phyloP scores from a whole-genome alignment of 2,888 invertebrate genomes.

The Sussaba pulchella region DNA sequence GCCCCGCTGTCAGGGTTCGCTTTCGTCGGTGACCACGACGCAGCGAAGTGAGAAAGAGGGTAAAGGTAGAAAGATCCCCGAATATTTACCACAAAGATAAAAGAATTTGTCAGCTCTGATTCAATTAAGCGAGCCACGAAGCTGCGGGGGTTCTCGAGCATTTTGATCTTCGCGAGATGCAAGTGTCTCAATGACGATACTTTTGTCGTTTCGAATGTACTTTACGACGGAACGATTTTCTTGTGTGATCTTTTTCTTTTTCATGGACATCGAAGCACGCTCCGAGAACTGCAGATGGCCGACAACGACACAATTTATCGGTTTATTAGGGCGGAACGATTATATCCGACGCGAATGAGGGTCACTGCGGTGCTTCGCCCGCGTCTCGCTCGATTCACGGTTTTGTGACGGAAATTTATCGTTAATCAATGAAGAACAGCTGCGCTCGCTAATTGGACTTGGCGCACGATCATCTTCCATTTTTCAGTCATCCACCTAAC shows the following conservation, averaged over 20 bases:
- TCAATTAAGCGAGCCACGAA: slow-evolving; percentile 69
- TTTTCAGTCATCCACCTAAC: slow-evolving; percentile 3
- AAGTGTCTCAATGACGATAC: slow-evolving; percentile 31
- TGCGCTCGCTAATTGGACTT: slow-evolving; percentile 61
- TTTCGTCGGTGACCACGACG: slow-evolving; percentile 33
- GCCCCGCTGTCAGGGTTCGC: slow-evolving; percentile 70
- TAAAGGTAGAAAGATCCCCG: slow-evolving; percentile 65
- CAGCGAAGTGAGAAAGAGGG: slow-evolving; percentile 7
- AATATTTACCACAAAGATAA: slow-evolving; percentile 73
- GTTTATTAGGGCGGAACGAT: slow-evolving; percentile 74
- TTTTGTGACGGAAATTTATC: slow-evolving; percentile 48
- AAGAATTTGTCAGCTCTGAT: slow-evolving; percentile 73
- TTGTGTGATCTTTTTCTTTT: background rate
- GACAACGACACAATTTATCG: slow-evolving; percentile 71
- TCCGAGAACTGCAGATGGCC: slow-evolving; percentile 30
- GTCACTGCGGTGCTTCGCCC: slow-evolving; percentile 33
- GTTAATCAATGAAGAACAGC: slow-evolving; percentile 62
- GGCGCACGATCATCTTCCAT: slow-evolving; percentile 35
- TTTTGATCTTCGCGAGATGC: slow-evolving; percentile 21
- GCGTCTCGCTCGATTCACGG: background rate
- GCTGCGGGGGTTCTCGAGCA: slow-evolving; percentile 29
- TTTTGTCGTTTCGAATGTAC: slow-evolving; percentile 14
- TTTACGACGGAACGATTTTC: slow-evolving; percentile 37
- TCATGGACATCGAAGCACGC: background rate
- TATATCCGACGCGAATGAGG: slow-evolving; percentile 57